These are phyloP conservation scores for Megalops cyprinoides DNA, from an alignment of 2,797 vertebrate species.

Conservation along the genomic window DNA sequence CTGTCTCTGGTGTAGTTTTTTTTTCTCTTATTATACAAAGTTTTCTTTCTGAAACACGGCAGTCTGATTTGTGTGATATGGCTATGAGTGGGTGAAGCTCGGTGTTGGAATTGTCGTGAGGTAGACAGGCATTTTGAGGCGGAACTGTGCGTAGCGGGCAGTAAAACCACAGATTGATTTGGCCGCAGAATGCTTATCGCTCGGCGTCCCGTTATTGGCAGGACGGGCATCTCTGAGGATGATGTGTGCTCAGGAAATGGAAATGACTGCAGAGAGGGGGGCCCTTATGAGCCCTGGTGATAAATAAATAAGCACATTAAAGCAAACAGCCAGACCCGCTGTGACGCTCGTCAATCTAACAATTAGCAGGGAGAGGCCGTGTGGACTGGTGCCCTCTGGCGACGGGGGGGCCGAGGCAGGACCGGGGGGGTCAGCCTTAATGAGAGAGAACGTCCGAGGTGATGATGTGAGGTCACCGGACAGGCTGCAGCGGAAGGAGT, in stretches of 20 bases:
- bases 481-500: background rate
- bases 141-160: background rate
- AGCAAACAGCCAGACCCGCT: background rate
- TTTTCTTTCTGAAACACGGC: no score
- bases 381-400: background rate
- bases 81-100: background rate
- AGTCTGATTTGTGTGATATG: background rate
- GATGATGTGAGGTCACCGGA: background rate
- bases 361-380: background rate
- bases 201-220: background rate
- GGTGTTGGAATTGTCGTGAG: background rate
- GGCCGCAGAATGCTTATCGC: slow-evolving; percentile 14
- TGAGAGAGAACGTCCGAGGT: background rate
- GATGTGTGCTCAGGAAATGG: slow-evolving; percentile 5
- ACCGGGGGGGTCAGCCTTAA: background rate
- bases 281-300: background rate
- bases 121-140: background rate
- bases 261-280: background rate
- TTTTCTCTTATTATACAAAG: background rate
- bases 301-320: slow-evolving; percentile 12
- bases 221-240: background rate
- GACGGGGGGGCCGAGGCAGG: no score
- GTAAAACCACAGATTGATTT: slow-evolving; percentile 16
- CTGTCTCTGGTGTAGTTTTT: background rate
- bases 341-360: background rate